Conservation (phyloP, 2,888 invertebrate species). For the Synanthedon andrenaeformis region DNA sequence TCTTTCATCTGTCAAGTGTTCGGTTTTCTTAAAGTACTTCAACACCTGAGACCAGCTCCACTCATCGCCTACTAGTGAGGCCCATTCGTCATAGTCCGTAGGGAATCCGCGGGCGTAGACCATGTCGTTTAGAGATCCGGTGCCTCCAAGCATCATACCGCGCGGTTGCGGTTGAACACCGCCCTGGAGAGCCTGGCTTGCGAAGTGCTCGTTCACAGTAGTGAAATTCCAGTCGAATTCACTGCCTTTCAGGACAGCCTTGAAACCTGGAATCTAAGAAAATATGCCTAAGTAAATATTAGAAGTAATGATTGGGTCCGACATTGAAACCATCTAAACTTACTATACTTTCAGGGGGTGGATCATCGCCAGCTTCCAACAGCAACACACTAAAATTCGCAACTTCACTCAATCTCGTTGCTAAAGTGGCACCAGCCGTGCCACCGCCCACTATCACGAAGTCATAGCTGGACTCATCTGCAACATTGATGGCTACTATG, state of each 20-base stretch:
- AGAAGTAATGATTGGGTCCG: neutral
- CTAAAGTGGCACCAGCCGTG: constrained; percentile 38
- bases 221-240: constrained; percentile 53
- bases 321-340: constrained; percentile 13
- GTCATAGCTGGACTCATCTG: constrained; percentile 41
- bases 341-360: constrained; percentile 45
- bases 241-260: constrained; percentile 23
- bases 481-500: neutral
- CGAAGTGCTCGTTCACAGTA: constrained; percentile 26
- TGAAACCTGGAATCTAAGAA: constrained; percentile 41
- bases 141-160: constrained; percentile 49
- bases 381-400: constrained; percentile 29
- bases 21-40: constrained; percentile 45
- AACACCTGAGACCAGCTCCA: constrained; percentile 48
- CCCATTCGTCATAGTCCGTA: constrained; percentile 49
- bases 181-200: constrained; percentile 33
- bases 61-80: constrained; percentile 20
- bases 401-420: constrained; percentile 28
- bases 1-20: constrained; percentile 39
- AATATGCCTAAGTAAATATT: neutral
- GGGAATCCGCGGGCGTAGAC: constrained; percentile 50
- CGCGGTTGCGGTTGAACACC: constrained; percentile 42
- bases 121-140: constrained; percentile 51
- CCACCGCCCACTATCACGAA: constrained; percentile 54
- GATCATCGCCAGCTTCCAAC: constrained; percentile 49